These are phyloP conservation scores for Zygaena filipendulae DNA, from an alignment of 2,888 invertebrate species.

Conservation along the genomic window DNA sequence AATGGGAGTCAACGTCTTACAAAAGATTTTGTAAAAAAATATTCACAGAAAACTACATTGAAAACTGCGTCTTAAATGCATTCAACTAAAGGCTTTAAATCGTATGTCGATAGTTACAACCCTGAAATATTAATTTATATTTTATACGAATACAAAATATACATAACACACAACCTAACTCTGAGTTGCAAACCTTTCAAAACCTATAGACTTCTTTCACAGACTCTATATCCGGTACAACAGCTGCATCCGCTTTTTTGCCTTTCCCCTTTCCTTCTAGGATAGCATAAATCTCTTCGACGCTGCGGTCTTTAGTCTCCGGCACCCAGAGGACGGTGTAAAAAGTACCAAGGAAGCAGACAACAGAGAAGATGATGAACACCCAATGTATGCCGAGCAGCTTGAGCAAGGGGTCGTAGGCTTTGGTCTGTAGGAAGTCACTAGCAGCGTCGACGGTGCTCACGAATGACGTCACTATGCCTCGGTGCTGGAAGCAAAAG, in stretches of 20 bases:
- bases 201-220: constrained; percentile 45
- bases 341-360: constrained; percentile 51
- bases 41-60: no score
- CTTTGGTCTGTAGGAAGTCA: constrained; percentile 57
- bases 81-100: no score
- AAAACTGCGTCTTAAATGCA: no score
- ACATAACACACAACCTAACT: no score
- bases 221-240: constrained; percentile 33
- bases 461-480: constrained; percentile 55
- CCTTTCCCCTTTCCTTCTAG: constrained; percentile 46
- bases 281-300: constrained; percentile 52
- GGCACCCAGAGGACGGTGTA: constrained; percentile 58
- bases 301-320: constrained; percentile 49
- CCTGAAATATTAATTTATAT: no score
- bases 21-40: constrained; percentile 9
- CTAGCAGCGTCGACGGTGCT: constrained; percentile 52
- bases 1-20: constrained; percentile 19
- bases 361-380: constrained; percentile 51
- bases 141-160: no score
- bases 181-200: constrained; percentile 24
- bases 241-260: no score
- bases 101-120: no score
- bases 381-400: constrained; percentile 60
- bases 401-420: constrained; percentile 53
- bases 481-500: constrained; percentile 43